Conservation (phyloP, 2,888 invertebrate genomes). For the Mythimna impura region DNA sequence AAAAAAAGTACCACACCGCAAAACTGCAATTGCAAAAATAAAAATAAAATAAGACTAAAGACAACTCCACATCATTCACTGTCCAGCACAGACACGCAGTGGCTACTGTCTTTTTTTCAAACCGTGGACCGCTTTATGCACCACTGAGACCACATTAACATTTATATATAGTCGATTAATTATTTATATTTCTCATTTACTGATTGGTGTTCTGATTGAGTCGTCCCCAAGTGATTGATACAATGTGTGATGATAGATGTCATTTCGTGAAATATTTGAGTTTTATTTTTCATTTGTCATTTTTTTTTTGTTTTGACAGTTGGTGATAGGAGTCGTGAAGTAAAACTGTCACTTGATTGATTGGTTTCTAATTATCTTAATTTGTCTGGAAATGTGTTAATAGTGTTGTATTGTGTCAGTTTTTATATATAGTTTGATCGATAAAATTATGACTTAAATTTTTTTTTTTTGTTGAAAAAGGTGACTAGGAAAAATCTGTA, state of each 20-base stretch:
- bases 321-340: constrained; percentile 5
- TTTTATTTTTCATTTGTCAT: constrained; percentile 33
- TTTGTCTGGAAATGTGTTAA: constrained; percentile 12
- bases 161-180: constrained; percentile 81
- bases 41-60: constrained; percentile 70
- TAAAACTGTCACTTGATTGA: constrained; percentile 30
- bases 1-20: constrained; percentile 35
- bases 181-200: constrained; percentile 79
- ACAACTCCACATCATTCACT: constrained; percentile 81
- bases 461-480: neutral
- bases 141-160: constrained; percentile 81
- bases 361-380: constrained; percentile 20
- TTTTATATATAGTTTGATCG: neutral
- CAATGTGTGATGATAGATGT: constrained; percentile 56
- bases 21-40: constrained; percentile 61
- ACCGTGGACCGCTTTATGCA: constrained; percentile 82
- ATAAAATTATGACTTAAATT: neutral
- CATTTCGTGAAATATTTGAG: constrained; percentile 48
- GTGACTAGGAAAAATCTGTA: neutral
- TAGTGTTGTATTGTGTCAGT: constrained; percentile 1
- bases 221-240: constrained; percentile 78
- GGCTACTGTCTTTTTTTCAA: constrained; percentile 85
- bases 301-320: constrained; percentile 37
- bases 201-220: constrained; percentile 82
- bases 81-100: constrained; percentile 80